Evolutionary conservation across 1,140 invertebrate genomes (phyloP), one percentile per base, ranked within the genome.

Genomic region (Drosophila ananassae): DNA sequence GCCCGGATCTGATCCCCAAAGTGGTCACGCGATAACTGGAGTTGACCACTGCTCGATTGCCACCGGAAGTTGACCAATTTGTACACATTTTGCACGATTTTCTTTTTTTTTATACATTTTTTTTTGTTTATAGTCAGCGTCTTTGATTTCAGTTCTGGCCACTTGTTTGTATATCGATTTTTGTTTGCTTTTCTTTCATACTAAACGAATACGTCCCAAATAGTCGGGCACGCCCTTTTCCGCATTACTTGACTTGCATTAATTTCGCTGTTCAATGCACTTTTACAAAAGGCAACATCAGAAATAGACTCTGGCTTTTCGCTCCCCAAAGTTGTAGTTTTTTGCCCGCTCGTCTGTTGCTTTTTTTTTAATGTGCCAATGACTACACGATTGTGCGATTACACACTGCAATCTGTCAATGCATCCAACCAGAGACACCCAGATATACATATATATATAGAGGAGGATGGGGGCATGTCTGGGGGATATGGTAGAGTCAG

Each of bases 351-450:
- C 2, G 21, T 2, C 21, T 22, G 8, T 47, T 47, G 17, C 9
- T 22, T 47, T 47, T 56, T 17, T 17, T 87, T 85, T 78, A 82
- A 87, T 85, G 81, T 87, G 82, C 78, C 82, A 85, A 85, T 85
- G 82, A 85, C 82, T 87, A 74, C 78, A 85, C 84, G 78, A 87
- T 87, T 82, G 82, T 87, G 78, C 82, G 77, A 85, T 87, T 85
- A 87, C 51, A 73, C 64, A 66, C 78, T 74, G 77, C 81, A 85
- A 82, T 85, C 82, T 87, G 82, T 87, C 82, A 85, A 87, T 85
- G 81, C 82, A 85, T 71, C 82, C 77, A 85, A 85, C 77, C 81
- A 87, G 63, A 74, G 77, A 82, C 59, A 44, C 59, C 37, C 28
- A 55, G 46, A 63, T 17, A 64, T 41, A 44, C 21, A 60, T 17